Evolutionary conservation across 2,113 vertebrate species (phyloP).

Genomic region (Takifugu flavidus): DNA sequence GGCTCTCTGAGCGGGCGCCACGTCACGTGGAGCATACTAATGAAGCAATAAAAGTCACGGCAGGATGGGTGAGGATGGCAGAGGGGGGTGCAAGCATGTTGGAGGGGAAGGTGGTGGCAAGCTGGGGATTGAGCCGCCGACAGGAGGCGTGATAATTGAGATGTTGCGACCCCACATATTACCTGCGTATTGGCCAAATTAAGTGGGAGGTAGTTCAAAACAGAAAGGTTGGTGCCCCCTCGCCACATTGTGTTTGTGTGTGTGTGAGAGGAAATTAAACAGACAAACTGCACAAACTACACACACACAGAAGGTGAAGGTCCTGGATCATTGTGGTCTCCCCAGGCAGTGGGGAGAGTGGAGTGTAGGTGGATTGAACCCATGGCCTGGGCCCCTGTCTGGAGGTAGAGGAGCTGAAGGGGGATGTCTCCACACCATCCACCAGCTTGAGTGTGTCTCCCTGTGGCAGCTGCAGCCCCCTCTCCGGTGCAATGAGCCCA

Average conservation of each 20-base stretch:
- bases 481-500: conserved; percentile 47
- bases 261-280: background rate
- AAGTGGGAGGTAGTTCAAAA: conserved; percentile 50
- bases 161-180: conserved; percentile 75
- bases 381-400: conserved; percentile 39
- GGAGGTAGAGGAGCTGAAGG: conserved; percentile 48
- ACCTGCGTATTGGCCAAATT: conserved; percentile 72
- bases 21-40: conserved; percentile 88
- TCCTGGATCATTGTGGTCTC: conserved; percentile 52
- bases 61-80: conserved; percentile 69
- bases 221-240: conserved; percentile 16
- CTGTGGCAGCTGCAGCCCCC: conserved; percentile 73
- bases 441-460: conserved; percentile 76
- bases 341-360: conserved; percentile 26
- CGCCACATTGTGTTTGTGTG: conserved; percentile 16
- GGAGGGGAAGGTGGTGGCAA: conserved; percentile 34
- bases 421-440: conserved; percentile 57
- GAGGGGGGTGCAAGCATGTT: conserved; percentile 40
- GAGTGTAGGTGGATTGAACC: conserved; percentile 62
- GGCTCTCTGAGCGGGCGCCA: conserved; percentile 61
- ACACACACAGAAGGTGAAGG: conserved; percentile 41
- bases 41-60: conserved; percentile 96
- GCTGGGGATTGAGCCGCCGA: conserved; percentile 55
- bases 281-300: no score
- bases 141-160: conserved; percentile 80